Conservation (phyloP, 2,888 invertebrate species). For the Harpalus rufipes region DNA sequence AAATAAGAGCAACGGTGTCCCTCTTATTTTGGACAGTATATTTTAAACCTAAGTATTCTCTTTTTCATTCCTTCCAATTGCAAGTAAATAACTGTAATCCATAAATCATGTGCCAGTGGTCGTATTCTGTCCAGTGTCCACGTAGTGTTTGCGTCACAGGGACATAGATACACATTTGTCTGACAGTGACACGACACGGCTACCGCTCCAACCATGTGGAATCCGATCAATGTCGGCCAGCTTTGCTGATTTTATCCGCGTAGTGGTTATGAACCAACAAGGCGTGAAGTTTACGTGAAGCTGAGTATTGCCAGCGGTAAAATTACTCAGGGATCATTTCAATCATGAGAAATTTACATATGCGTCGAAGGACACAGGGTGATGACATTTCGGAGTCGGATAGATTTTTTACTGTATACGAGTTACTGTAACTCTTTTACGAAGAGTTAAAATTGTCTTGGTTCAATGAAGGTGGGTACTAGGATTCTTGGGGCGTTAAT, state of each 20-base stretch:
- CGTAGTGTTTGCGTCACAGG: slow-evolving; percentile 12
- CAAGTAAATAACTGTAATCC: not conserved
- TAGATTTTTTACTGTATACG: no score
- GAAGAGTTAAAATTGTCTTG: no score
- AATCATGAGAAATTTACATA: not conserved
- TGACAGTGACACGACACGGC: slow-evolving; percentile 53
- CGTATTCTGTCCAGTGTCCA: not conserved
- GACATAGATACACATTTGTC: slow-evolving; percentile 46
- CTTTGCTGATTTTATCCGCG: slow-evolving; percentile 57
- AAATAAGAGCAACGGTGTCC: no score
- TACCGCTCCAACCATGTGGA: slow-evolving; percentile 37
- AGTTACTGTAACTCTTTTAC: no score
- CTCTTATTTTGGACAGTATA: not conserved
- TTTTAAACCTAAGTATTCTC: not conserved
- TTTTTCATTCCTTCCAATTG: not conserved
- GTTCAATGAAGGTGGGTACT: no score
- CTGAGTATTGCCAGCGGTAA: slow-evolving; percentile 44
- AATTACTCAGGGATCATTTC: not conserved
- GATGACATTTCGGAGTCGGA: no score
- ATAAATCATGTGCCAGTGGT: not conserved
- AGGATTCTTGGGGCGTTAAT: no score
- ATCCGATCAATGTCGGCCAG: slow-evolving; percentile 45
- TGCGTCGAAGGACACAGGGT: not conserved
- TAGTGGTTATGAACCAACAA: slow-evolving; percentile 51
- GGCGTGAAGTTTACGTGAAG: slow-evolving; percentile 52